Conservation (phyloP, 2,888 invertebrate genomes). For the Lobophora halterata region DNA sequence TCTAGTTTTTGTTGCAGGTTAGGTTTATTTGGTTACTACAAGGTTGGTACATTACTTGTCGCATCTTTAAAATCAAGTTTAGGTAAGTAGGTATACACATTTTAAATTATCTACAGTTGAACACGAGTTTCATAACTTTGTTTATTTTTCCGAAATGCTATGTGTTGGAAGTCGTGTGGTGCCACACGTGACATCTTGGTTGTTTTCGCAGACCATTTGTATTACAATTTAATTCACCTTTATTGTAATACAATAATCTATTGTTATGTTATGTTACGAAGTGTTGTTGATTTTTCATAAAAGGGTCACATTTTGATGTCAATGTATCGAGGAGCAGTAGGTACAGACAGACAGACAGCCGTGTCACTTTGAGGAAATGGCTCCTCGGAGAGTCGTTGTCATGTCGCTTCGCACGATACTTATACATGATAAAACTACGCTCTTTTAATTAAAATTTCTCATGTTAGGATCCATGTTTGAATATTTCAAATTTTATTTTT, state of each 20-base stretch:
- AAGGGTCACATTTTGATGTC: conserved; percentile 27
- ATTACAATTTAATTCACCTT: not conserved
- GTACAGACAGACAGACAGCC: conserved; percentile 23
- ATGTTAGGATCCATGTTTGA: conserved; percentile 8
- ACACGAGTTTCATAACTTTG: conserved; percentile 3
- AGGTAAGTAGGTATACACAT: not conserved
- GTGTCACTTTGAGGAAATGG: conserved; percentile 36
- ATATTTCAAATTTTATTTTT: conserved; percentile 11
- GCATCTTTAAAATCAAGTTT: too few relatives aligned
- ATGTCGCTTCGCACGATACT: conserved; percentile 19
- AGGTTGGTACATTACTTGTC: not conserved
- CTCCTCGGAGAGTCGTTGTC: conserved; percentile 28
- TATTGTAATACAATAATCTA: conserved; percentile 16
- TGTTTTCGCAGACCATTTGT: conserved; percentile 1
- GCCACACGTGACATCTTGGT: conserved; percentile 3
- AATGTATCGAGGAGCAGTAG: conserved; percentile 25
- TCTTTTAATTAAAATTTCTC: conserved; percentile 26
- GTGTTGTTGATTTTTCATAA: conserved; percentile 25
- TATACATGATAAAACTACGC: conserved; percentile 10
- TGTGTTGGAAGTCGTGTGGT: conserved; percentile 1
- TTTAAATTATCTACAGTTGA: not conserved
- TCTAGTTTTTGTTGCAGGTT: too few relatives aligned
- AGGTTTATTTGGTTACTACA: too few relatives aligned
- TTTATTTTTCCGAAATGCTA: conserved; percentile 8
- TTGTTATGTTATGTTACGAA: conserved; percentile 23